These are phyloP conservation scores for Leptodactylus fuscus DNA, from an alignment of 2,113 vertebrate species.

Conservation along the genomic window DNA sequence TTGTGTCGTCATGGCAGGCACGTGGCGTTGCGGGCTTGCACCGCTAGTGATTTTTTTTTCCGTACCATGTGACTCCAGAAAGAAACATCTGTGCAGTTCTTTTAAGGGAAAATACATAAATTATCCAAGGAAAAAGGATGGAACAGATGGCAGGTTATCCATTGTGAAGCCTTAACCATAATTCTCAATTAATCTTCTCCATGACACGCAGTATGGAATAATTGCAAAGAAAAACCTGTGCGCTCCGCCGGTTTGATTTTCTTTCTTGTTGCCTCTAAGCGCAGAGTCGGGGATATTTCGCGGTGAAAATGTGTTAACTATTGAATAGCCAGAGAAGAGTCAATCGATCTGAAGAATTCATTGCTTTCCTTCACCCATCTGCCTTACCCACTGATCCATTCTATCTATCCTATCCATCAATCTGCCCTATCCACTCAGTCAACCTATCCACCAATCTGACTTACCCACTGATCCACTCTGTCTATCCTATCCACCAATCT, in stretches of 20 bases:
- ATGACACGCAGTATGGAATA: slow-evolving; percentile 50
- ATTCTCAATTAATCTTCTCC: slow-evolving; percentile 58
- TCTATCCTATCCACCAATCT: not conserved
- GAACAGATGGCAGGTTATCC: slow-evolving; percentile 56
- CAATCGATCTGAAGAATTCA: not conserved
- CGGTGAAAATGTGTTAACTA: not conserved
- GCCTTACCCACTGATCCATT: not conserved
- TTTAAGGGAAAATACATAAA: slow-evolving; percentile 53
- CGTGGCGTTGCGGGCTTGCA: not conserved
- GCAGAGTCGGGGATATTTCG: not conserved
- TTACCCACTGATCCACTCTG: not conserved
- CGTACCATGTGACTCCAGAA: not conserved
- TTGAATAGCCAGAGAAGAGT: not conserved
- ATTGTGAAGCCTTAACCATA: slow-evolving; percentile 57
- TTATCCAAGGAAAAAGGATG: slow-evolving; percentile 46
- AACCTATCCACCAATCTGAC: not conserved
- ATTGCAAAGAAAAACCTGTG: slow-evolving; percentile 32
- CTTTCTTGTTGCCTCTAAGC: not conserved
- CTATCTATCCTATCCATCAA: not conserved
- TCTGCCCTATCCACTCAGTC: not conserved
- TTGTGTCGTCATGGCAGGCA: not conserved
- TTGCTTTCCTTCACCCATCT: not conserved
- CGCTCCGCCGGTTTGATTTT: not conserved
- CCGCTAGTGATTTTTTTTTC: not conserved
- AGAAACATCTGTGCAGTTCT: slow-evolving; percentile 48